Percentiles rank a stretch among this genome's conserved stretches.
These are phyloP conservation scores for Sarcophaga peregrina DNA, from an alignment of 1,140 invertebrate species.

Conservation along the genomic window DNA sequence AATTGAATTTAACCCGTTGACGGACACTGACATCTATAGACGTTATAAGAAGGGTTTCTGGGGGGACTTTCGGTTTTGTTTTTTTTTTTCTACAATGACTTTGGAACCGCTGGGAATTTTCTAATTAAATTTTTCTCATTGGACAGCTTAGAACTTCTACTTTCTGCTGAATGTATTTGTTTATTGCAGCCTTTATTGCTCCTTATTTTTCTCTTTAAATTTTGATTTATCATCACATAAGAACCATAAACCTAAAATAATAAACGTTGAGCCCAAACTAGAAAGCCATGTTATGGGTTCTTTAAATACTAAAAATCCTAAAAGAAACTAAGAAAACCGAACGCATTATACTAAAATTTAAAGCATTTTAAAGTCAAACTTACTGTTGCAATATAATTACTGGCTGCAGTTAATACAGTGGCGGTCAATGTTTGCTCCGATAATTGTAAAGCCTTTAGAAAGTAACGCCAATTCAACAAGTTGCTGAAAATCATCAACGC, in stretches of 20 bases:
- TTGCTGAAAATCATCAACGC: slow-evolving; percentile 70
- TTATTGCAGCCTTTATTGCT: not conserved
- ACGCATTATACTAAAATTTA: not conserved
- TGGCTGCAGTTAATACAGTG: slow-evolving; percentile 70
- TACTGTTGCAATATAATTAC: slow-evolving; percentile 72
- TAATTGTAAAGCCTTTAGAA: slow-evolving; percentile 70
- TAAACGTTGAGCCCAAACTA: slow-evolving; percentile 54
- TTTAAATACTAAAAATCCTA: slow-evolving; percentile 53
- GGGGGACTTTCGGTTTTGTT: no score
- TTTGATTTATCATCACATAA: slow-evolving; percentile 49
- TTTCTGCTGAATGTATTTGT: no score
- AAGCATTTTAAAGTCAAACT: slow-evolving; percentile 47
- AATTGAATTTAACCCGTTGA: no score
- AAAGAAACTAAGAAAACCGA: slow-evolving; percentile 51
- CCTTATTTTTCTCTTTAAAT: not conserved
- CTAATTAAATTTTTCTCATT: no score
- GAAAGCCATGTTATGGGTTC: slow-evolving; percentile 54
- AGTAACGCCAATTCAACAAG: slow-evolving; percentile 70
- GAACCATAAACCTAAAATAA: slow-evolving; percentile 59
- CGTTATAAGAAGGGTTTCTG: no score
- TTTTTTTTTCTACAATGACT: no score
- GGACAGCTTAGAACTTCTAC: no score
- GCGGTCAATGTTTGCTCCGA: slow-evolving; percentile 70
- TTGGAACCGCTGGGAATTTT: no score
- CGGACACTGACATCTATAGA: no score